phyloP scores from a whole-genome alignment of 2,888 invertebrate species.

The Adela reaumurella region DNA sequence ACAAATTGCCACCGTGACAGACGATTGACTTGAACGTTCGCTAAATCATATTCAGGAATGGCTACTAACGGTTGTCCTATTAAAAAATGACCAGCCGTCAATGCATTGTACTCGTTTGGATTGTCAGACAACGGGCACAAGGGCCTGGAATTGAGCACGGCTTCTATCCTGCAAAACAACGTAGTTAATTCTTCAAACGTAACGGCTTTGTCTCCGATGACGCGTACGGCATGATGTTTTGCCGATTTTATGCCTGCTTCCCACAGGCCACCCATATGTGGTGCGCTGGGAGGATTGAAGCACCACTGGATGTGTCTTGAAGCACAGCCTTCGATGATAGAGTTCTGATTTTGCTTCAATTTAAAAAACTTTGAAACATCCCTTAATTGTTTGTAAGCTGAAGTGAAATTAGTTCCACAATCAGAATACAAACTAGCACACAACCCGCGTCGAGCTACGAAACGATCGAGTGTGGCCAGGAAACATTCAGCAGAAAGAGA shows the following conservation, averaged over 20 bases:
- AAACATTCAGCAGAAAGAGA: conserved; percentile 16
- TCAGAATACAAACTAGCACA: conserved; percentile 15
- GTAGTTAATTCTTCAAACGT: conserved; percentile 12
- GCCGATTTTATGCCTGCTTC: conserved; percentile 4
- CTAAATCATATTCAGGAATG: conserved; percentile 7
- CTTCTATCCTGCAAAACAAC: conserved; percentile 9
- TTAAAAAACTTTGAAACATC: background rate
- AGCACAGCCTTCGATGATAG: background rate
- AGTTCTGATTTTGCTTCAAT: background rate
- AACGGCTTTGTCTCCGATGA: conserved; percentile 3
- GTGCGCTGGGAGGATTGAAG: conserved; percentile 2
- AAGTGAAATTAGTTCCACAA: conserved; percentile 18
- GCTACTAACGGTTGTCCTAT: conserved; percentile 6
- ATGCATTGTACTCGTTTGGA: conserved; percentile 8
- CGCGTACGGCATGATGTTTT: background rate
- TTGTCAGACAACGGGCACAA: conserved; percentile 7
- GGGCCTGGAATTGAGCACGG: conserved; percentile 9
- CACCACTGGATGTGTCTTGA: background rate
- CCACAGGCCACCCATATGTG: conserved; percentile 7
- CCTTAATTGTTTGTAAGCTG: conserved; percentile 6
- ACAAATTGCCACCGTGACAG: conserved; percentile 11
- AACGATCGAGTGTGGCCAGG: conserved; percentile 16
- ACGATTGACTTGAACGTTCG: conserved; percentile 1
- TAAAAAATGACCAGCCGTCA: conserved; percentile 10
- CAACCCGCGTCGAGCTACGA: conserved; percentile 17